Evolutionary conservation across 2,888 invertebrate species (phyloP).

Genomic region (Calameuta idolon): DNA sequence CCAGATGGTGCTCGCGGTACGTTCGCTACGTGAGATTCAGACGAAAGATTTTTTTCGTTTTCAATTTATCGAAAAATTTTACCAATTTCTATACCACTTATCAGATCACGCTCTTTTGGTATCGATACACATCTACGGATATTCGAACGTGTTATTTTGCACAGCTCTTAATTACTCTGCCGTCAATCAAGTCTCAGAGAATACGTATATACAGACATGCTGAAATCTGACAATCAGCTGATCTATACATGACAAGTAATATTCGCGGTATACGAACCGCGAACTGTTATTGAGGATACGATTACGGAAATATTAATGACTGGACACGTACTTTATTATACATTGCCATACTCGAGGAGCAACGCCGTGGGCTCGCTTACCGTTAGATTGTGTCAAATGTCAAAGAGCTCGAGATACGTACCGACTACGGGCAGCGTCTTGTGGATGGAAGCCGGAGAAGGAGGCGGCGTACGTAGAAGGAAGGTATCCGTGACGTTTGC

Average conservation of each 20-base stretch:
- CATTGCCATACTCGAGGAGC: background rate
- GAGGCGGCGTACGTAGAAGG: background rate
- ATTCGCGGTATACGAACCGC: background rate
- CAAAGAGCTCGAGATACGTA: constrained; percentile 17
- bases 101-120: background rate
- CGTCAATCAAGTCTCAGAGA: background rate
- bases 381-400: constrained; percentile 31
- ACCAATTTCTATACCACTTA: background rate
- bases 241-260: background rate
- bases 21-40: background rate
- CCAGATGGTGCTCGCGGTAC: background rate
- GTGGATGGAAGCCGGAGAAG: background rate
- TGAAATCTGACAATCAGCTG: background rate
- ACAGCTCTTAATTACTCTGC: background rate
- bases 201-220: background rate
- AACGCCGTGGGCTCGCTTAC: background rate
- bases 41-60: background rate
- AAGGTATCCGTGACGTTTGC: background rate
- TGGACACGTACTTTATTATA: background rate
- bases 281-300: background rate
- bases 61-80: background rate
- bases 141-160: background rate
- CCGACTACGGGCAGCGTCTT: background rate
- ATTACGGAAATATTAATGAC: background rate
- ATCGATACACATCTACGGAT: background rate